A percentile compares a stretch with the other conserved stretches of the same genome.
These are phyloP conservation scores for Sebastes wilsoni DNA, from an alignment of 2,797 vertebrate genomes.

Conservation along the genomic window DNA sequence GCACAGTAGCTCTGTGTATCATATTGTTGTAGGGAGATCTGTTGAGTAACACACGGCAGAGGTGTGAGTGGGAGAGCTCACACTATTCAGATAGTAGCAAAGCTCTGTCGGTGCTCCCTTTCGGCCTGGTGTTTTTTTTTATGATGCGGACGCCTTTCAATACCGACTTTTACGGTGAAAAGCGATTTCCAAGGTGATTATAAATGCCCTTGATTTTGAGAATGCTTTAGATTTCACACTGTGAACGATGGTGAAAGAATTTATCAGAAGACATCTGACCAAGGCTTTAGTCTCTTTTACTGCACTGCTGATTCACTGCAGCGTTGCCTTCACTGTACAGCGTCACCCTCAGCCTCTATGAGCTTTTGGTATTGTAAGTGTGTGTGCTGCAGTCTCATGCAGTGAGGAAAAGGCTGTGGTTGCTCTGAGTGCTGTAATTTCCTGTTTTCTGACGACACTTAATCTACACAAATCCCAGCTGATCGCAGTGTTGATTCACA, in stretches of 20 bases:
- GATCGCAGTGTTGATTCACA: constrained; percentile 44
- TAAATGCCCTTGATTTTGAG: background rate
- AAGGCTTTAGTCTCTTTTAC: background rate
- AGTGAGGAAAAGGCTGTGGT: constrained; percentile 49
- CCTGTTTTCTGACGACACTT: constrained; percentile 55
- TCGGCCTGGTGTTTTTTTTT: background rate
- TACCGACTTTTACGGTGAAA: background rate
- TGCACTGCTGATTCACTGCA: background rate
- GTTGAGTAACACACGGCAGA: constrained; percentile 73
- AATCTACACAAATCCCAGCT: constrained; percentile 49
- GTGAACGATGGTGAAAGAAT: background rate
- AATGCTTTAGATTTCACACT: background rate
- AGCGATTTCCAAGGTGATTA: background rate
- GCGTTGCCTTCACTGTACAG: background rate
- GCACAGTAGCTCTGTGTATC: constrained; percentile 18
- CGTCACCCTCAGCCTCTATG: background rate
- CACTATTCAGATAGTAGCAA: constrained; percentile 24
- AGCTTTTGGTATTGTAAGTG: background rate
- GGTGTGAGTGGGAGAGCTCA: constrained; percentile 70
- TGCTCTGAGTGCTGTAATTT: constrained; percentile 57
- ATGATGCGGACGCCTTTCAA: background rate
- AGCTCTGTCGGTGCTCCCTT: constrained; percentile 24
- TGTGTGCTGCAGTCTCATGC: constrained; percentile 3
- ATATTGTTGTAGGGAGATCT: constrained; percentile 17
- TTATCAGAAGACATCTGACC: background rate